Base-by-base conservation (phyloP, 2,113 vertebrate species). In the Ciconia boyciana region DNA sequence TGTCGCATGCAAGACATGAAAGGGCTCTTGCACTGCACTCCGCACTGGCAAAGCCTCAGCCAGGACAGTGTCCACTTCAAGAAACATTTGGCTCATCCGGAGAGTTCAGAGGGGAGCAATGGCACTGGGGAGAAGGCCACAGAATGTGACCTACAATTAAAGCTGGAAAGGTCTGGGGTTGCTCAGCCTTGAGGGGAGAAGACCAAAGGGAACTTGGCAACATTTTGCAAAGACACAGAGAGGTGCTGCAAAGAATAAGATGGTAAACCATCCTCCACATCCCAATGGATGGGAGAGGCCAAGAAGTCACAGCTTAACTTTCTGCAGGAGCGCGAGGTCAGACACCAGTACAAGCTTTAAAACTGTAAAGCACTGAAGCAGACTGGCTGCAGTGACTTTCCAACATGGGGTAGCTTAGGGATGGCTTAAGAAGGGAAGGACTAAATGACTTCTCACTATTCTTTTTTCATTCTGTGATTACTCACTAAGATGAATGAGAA, bases 1-100 rank as follows among this genome's bases (percentile, higher is more conserved):
- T 8, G 52, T 13, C 29, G 10, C 11, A 7, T 3, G 3, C 36
- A 46, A 3, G 66, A 2, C 34, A 5, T 0, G 7, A 15, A 88
- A 80, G 22, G 68, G 80, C 64, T 77, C 41, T 34, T 11, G 61
- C 22, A 10, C 32, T 51, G 39, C 19, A 8, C 75, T 34, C 55
- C 2, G 4, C 12, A 1, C 13, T 7, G 19, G 51, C 44, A 84
- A 52, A 49, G 16, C 28, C 46, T 58, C 36, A 31, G 55, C 19
- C 71, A 21, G 76, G 52, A 28, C 80, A 1, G 43, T 31, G 31
- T 1, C 31, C 16, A 22, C 57, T 16, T 34, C 10, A 36, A 57
- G 81, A 62, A 84, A 58, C 7, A 3, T 20, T 5, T 25, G 44
- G 39, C 46, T 91, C 75, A 17, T n/a, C 31, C 12, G 43, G 48